Evolutionary conservation across 1,140 invertebrate genomes (phyloP), one percentile per base, ranked within the genome.

Genomic region (Lasioglossum albipes): DNA sequence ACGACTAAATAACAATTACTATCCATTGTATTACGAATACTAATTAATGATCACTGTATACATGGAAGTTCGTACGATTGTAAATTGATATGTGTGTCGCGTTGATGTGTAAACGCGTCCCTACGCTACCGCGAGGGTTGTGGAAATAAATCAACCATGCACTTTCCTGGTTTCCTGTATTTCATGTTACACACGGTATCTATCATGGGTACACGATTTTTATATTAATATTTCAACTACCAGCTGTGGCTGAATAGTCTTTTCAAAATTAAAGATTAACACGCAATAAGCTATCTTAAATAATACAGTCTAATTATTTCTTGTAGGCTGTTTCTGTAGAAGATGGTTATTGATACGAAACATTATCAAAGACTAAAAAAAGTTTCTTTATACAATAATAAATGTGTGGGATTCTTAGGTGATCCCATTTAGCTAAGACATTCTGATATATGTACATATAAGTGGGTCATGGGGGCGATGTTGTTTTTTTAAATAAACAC

Each of bases 131-230:
- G 75, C 20, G 82, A 82, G 86, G 83, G 81, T 66, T 85, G 83
- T 84, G 78, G 76, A 79, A 88, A 88, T 88, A 87, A 88, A 88
- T 88, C 86, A 88, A 87, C 86, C 86, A 81, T 61, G 84, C 85
- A 87, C 82, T 87, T 87, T 45, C 22, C 52, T 71, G 31, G 76
- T 67, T 64, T 85, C 76, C 52, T 85, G 36, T 80, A 65, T 85
- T 73, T n/a, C 84, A 64, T 72, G 27, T 66, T 69, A 75, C 45
- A 76, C 49, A 65, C 22, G 61, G 77, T 4, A 9, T 45, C 42
- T 36, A 36, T 36, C 45, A 49, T 49, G 7, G 45, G 13, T 49
- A 49, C 13, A 13, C 0, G 45, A 49, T 49, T 13, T 49, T 10
- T 49, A 13, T 49, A 49, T 36, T 36, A 36, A 36, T 36, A 36